phyloP scores from a whole-genome alignment of 1,140 invertebrate genomes.

The Luehdorfia chinensis region DNA sequence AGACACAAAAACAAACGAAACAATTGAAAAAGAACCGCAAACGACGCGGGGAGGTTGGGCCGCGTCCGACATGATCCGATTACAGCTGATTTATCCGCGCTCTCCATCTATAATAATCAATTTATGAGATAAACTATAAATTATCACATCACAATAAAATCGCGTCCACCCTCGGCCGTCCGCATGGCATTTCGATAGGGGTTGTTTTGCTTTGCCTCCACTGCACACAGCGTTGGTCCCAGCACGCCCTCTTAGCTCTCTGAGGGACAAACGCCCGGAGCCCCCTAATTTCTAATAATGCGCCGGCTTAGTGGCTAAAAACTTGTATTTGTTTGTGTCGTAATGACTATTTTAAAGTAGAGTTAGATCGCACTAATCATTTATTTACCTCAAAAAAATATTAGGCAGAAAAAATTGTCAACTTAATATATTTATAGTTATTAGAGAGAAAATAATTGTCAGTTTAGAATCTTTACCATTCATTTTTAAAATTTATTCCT shows the following conservation, averaged over 20 bases:
- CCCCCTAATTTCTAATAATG: constrained; percentile 45
- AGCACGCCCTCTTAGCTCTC: constrained; percentile 5
- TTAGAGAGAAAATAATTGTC: no score
- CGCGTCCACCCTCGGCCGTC: not conserved
- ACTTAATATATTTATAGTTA: no score
- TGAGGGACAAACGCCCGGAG: constrained; percentile 6
- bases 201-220: not conserved
- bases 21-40: no score
- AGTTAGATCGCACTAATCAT: not conserved
- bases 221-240: not conserved
- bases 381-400: no score
- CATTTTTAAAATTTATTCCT: no score
- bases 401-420: no score
- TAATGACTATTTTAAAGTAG: not conserved
- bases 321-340: constrained; percentile 22
- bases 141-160: constrained; percentile 14
- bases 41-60: no score
- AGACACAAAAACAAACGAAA: no score
- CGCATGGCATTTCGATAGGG: not conserved
- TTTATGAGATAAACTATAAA: constrained; percentile 58
- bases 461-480: no score
- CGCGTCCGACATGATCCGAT: constrained; percentile 41
- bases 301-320: constrained; percentile 34
- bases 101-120: constrained; percentile 53
- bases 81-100: constrained; percentile 48